Conservation (phyloP, 2,797 vertebrate genomes). For the Pelochelys cantorii region DNA sequence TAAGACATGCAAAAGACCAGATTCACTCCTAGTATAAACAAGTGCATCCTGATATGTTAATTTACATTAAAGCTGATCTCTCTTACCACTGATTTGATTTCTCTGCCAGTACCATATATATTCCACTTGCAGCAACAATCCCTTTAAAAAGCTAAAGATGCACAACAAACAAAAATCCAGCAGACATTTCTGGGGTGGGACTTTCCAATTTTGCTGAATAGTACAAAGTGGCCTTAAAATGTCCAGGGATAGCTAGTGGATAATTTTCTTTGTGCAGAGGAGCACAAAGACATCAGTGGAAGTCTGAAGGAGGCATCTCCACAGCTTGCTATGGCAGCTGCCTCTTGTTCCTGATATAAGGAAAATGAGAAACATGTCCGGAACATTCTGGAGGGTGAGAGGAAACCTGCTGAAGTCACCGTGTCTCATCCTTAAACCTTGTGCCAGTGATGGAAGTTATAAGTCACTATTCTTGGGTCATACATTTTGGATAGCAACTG, state of each 20-base stretch:
- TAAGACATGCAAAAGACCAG: not conserved
- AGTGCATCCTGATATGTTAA: not conserved
- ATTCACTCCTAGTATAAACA: not conserved
- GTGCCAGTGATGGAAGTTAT: not conserved
- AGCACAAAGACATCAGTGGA: not conserved
- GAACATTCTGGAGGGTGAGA: not conserved
- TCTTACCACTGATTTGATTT: not conserved
- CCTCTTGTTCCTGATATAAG: not conserved
- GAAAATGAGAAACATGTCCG: not conserved
- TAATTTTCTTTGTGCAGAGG: not conserved
- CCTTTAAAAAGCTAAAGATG: not conserved
- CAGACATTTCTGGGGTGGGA: not conserved
- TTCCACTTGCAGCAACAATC: not conserved
- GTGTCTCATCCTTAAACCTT: not conserved
- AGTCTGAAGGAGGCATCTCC: not conserved
- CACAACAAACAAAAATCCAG: not conserved
- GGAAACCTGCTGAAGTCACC: not conserved
- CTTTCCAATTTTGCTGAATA: not conserved
- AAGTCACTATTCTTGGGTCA: not conserved
- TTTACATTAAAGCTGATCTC: fast-evolving
- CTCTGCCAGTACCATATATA: not conserved
- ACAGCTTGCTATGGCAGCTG: not conserved
- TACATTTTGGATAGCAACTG: too few species aligned
- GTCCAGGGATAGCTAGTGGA: not conserved
- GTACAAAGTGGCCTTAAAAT: not conserved